Percentiles rank a stretch among this genome's conserved stretches.
Conservation (phyloP, 2,113 vertebrate species). For the Amia ocellicauda region DNA sequence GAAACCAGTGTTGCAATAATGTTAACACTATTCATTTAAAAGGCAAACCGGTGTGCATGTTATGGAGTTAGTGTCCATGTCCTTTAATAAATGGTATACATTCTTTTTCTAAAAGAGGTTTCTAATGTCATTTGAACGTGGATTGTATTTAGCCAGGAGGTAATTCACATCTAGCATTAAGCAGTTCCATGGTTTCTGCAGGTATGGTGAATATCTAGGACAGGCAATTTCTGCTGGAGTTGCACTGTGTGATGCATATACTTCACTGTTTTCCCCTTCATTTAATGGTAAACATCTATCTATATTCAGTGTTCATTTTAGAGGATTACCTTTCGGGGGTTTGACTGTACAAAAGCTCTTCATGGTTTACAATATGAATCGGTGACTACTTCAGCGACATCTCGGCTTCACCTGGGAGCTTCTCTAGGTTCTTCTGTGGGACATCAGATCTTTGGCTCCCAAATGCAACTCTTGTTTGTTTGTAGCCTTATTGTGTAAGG, state of each 20-base stretch:
- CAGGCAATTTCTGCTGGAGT: slow-evolving; percentile 9
- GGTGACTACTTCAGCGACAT: slow-evolving; percentile 18
- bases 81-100: slow-evolving; percentile 44
- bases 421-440: slow-evolving; percentile 17
- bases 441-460: slow-evolving; percentile 39
- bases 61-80: slow-evolving; percentile 46
- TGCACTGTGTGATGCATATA: slow-evolving; percentile 25
- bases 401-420: neutral
- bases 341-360: slow-evolving; percentile 10
- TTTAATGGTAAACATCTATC: slow-evolving; percentile 8
- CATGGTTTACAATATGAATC: slow-evolving; percentile 17
- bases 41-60: slow-evolving; percentile 46
- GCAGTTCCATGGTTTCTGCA: slow-evolving; percentile 30
- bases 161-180: slow-evolving; percentile 15
- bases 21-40: slow-evolving; percentile 41
- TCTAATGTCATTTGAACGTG: slow-evolving; percentile 37
- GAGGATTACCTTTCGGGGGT: slow-evolving; percentile 14
- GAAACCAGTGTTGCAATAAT: slow-evolving; percentile 51
- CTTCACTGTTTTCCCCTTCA: slow-evolving; percentile 8
- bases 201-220: slow-evolving; percentile 25
- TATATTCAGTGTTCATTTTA: slow-evolving; percentile 20
- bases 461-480: slow-evolving; percentile 26
- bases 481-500: slow-evolving; percentile 41
- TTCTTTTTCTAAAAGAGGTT: slow-evolving; percentile 38
- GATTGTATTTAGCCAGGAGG: slow-evolving; percentile 34